Evolutionary conservation across 2,797 vertebrate genomes (phyloP).

Genomic region (Cetoscarus ocellatus): DNA sequence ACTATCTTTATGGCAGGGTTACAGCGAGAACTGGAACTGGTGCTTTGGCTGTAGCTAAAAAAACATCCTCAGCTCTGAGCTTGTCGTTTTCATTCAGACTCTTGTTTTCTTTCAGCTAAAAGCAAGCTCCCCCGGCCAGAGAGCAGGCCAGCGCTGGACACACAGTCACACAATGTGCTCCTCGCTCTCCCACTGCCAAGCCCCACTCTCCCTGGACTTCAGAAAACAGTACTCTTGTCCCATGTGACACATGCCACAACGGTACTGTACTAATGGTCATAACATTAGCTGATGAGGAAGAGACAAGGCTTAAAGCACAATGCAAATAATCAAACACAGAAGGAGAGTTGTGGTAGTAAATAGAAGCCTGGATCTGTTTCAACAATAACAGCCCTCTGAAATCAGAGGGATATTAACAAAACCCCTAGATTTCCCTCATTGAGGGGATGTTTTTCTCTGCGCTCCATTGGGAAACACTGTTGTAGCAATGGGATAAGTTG

Average conservation of each 20-base stretch:
- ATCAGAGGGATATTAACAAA: slow-evolving; percentile 81
- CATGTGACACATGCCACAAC: slow-evolving; percentile 58
- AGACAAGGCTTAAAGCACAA: slow-evolving; percentile 43
- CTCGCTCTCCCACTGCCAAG: slow-evolving; percentile 62
- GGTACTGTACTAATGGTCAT: slow-evolving; percentile 59
- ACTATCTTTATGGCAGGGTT: slow-evolving; percentile 77
- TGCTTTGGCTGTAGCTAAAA: slow-evolving; percentile 79
- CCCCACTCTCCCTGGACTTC: slow-evolving; percentile 42
- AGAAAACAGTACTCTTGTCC: slow-evolving; percentile 55
- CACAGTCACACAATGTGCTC: slow-evolving; percentile 77
- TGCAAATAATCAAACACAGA: slow-evolving; percentile 66
- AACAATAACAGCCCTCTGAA: slow-evolving; percentile 79
- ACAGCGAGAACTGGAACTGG: slow-evolving; percentile 75
- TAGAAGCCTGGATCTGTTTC: slow-evolving; percentile 73
- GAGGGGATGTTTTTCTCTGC: slow-evolving; percentile 78
- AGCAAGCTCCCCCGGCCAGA: slow-evolving; percentile 74
- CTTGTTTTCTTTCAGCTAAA: slow-evolving; percentile 82
- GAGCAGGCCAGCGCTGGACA: slow-evolving; percentile 75
- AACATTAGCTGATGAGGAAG: slow-evolving; percentile 49
- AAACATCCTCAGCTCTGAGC: slow-evolving; percentile 82
- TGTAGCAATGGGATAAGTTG: slow-evolving; percentile 87
- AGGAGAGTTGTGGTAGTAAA: slow-evolving; percentile 72
- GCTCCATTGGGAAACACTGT: slow-evolving; percentile 80
- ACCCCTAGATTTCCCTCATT: slow-evolving; percentile 69
- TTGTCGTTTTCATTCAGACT: slow-evolving; percentile 81